Conservation (phyloP, 2,113 vertebrate genomes). For the Myotis davidii region DNA sequence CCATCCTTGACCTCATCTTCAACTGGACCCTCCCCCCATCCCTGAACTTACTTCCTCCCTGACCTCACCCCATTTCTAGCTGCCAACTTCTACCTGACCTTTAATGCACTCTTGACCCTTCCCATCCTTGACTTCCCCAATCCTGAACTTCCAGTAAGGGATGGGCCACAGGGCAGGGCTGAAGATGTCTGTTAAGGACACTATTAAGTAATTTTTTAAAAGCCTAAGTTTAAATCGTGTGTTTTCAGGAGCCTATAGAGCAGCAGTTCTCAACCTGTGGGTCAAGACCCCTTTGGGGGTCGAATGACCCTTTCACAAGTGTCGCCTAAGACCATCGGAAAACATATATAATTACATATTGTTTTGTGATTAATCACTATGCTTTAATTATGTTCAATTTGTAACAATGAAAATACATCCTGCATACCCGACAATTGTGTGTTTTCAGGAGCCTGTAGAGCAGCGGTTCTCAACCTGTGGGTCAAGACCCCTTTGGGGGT, state of each 20-base stretch:
- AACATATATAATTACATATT: no score
- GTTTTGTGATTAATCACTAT: no score
- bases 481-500: no score
- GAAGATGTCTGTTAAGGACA: neutral
- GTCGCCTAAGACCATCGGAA: no score
- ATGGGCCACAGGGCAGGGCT: neutral
- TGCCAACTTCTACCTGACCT: neutral
- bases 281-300: no score
- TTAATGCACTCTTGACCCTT: neutral
- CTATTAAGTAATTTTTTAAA: slow-evolving; percentile 1
- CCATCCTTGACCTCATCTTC: neutral
- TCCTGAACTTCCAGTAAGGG: neutral
- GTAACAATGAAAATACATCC: no score
- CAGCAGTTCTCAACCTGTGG: no score
- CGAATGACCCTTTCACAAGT: no score
- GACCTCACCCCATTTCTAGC: neutral
- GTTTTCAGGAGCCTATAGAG: neutral
- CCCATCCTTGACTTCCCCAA: no score
- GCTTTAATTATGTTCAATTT: no score
- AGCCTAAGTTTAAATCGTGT: neutral
- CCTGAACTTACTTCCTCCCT: neutral
- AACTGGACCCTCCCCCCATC: neutral
- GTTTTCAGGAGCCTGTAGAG: neutral
- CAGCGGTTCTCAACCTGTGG: no score
- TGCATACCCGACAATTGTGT: no score